Evolutionary conservation across 2,888 invertebrate genomes (phyloP).

Genomic region (Teleiodes luculella): DNA sequence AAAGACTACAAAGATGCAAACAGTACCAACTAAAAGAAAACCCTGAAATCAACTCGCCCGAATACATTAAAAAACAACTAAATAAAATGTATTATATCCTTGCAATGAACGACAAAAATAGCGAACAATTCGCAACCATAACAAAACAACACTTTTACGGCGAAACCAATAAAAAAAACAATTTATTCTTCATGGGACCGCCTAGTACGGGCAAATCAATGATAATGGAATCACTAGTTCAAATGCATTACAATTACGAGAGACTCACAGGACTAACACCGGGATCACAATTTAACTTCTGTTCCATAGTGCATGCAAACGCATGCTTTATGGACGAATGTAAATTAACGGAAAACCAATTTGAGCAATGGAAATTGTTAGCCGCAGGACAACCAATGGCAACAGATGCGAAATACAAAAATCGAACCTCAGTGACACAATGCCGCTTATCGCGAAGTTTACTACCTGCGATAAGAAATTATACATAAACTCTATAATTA

Average conservation of each 20-base stretch:
- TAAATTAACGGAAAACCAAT: slow-evolving; percentile 37
- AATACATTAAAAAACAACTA: neutral
- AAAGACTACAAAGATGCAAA: slow-evolving; percentile 18
- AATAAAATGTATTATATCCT: neutral
- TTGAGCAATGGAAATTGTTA: slow-evolving; percentile 39
- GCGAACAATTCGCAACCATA: neutral
- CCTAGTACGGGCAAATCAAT: neutral
- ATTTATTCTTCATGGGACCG: neutral
- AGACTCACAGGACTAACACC: neutral
- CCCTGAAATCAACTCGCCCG: neutral
- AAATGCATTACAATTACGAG: neutral
- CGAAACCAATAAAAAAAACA: neutral
- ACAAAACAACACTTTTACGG: neutral
- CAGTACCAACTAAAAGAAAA: neutral
- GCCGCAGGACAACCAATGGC: slow-evolving; percentile 29
- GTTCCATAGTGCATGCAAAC: slow-evolving; percentile 26
- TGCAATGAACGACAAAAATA: neutral
- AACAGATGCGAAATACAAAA: slow-evolving; percentile 16
- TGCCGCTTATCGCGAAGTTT: too few relatives aligned
- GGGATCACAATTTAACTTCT: slow-evolving; percentile 29
- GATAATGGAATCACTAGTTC: neutral
- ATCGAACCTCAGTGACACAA: too few relatives aligned
- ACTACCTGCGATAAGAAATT: too few relatives aligned
- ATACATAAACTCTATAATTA: too few relatives aligned
- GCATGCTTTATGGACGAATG: slow-evolving; percentile 39